phyloP scores from a whole-genome alignment of 2,888 invertebrate genomes.

The Parnassius orleans region DNA sequence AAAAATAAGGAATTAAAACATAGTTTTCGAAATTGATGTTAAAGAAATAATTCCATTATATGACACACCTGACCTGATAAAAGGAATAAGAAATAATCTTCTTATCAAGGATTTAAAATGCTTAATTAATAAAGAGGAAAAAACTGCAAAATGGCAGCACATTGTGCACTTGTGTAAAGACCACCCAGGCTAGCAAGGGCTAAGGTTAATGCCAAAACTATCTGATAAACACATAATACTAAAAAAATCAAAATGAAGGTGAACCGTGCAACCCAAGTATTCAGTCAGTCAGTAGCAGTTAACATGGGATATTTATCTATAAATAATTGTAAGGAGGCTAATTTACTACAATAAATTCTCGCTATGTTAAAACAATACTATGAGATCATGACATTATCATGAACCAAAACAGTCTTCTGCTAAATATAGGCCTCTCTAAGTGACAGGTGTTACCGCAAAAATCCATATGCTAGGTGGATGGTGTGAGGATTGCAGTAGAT shows the following conservation, averaged over 20 bases:
- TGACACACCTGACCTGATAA: conserved; percentile 27
- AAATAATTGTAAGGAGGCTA: too few relatives aligned
- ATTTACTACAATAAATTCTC: too few relatives aligned
- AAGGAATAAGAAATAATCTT: conserved; percentile 31
- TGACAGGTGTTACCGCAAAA: too few relatives aligned
- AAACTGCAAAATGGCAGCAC: conserved; percentile 37
- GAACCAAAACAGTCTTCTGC: too few relatives aligned
- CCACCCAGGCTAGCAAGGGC: conserved; percentile 34
- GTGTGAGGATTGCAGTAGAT: too few relatives aligned
- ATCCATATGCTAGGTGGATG: too few relatives aligned
- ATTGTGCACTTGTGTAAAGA: conserved; percentile 28
- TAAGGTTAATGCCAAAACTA: conserved; percentile 35
- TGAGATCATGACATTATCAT: too few relatives aligned
- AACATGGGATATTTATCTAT: conserved; percentile 39
- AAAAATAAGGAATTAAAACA: background rate
- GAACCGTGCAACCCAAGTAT: conserved; percentile 36
- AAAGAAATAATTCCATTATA: conserved; percentile 17
- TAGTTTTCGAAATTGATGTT: conserved; percentile 20
- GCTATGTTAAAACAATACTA: too few relatives aligned
- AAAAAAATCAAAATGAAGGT: conserved; percentile 38
- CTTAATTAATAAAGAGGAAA: conserved; percentile 13
- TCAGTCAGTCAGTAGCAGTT: conserved; percentile 36
- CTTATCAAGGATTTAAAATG: conserved; percentile 30
- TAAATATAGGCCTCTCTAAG: too few relatives aligned
- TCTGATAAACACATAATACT: conserved; percentile 34